Conservation (phyloP, 2,113 vertebrate species). For the Oreochromis niloticus region DNA sequence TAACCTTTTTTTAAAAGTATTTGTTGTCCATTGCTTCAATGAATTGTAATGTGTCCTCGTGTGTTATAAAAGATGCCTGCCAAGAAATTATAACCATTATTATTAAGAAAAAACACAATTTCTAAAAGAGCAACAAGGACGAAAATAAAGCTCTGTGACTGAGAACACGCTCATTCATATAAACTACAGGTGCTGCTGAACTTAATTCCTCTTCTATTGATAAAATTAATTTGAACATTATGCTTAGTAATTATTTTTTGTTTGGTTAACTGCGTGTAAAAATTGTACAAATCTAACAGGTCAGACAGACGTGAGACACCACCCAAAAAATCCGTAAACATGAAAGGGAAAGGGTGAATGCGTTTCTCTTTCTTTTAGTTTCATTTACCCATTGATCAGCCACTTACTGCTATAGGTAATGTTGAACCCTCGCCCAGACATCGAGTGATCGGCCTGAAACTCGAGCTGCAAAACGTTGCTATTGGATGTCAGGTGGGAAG, state of each 20-base stretch:
- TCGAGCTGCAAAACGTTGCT: slow-evolving; percentile 88
- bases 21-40: not conserved
- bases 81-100: not conserved
- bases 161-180: not conserved
- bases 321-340: not conserved
- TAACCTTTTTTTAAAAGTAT: rapidly evolving
- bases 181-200: not conserved
- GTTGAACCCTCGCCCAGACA: slow-evolving; percentile 96
- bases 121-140: not conserved
- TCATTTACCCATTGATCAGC: not conserved
- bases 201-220: not conserved
- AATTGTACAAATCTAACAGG: not conserved
- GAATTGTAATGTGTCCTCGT: not conserved
- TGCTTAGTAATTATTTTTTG: not conserved
- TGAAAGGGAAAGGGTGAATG: not conserved
- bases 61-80: not conserved
- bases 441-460: slow-evolving; percentile 97
- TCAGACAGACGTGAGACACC: not conserved
- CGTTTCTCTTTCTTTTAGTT: not conserved
- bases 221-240: not conserved
- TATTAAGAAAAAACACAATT: not conserved
- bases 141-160: not conserved
- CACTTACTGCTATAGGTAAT: slow-evolving; percentile 96
- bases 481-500: slow-evolving; percentile 91
- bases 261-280: not conserved